phyloP scores from a whole-genome alignment of 2,113 vertebrate genomes.

The Rhea pennata region DNA sequence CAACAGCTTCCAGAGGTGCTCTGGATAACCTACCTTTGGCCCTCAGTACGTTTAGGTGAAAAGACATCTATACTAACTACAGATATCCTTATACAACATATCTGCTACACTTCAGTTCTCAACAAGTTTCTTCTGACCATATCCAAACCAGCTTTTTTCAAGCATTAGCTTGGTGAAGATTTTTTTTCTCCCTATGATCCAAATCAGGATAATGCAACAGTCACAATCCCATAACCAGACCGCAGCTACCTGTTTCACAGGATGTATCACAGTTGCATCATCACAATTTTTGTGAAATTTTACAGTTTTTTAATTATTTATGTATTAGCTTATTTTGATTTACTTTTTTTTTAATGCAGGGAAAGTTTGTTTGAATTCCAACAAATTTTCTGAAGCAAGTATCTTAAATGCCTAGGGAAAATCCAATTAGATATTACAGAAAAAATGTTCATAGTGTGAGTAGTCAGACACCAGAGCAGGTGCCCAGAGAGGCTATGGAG shows the following conservation, averaged over 20 bases:
- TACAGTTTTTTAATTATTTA: neutral
- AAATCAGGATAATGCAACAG: neutral
- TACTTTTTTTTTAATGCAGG: too few species aligned
- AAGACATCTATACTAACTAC: neutral
- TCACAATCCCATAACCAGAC: neutral
- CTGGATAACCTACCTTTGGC: neutral
- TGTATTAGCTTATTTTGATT: neutral
- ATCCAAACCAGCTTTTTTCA: neutral
- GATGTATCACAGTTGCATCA: neutral
- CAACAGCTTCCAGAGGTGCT: neutral
- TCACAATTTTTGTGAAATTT: neutral
- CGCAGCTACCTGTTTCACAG: conserved; percentile 24
- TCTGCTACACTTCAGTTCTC: neutral
- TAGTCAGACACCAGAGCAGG: neutral
- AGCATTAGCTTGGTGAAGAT: neutral
- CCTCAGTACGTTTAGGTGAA: neutral
- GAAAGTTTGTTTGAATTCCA: neutral
- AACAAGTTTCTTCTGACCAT: neutral
- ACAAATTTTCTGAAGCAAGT: neutral
- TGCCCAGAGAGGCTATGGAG: rapidly evolving
- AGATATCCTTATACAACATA: rapidly evolving
- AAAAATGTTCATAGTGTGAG: neutral
- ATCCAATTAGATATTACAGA: neutral
- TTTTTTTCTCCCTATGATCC: neutral
- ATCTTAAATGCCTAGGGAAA: neutral